Conservation (phyloP, 2,113 vertebrate species). For the Sigmodon hispidus region DNA sequence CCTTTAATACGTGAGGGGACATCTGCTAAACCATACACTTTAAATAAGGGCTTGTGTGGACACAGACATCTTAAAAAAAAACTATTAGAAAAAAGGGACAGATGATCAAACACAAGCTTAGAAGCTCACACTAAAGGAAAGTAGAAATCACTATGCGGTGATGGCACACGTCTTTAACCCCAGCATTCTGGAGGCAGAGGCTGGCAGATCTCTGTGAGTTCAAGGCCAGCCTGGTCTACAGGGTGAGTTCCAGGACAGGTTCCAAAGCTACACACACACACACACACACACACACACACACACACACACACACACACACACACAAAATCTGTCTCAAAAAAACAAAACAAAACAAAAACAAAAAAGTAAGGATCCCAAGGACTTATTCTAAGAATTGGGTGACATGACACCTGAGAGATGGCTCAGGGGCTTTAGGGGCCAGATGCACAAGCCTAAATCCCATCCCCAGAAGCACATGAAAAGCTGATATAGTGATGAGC, state of each 20-base stretch:
- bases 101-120: neutral
- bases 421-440: neutral
- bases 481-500: neutral
- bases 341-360: too few species aligned
- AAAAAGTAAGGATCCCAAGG: conserved; percentile 40
- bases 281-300: too few species aligned
- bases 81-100: conserved; percentile 25
- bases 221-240: too few species aligned
- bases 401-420: neutral
- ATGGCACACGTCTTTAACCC: too few species aligned
- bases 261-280: too few species aligned
- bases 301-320: too few species aligned
- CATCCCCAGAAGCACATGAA: neutral
- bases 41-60: neutral
- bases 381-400: neutral
- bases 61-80: conserved; percentile 16
- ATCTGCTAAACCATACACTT: neutral
- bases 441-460: neutral
- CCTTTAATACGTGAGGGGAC: neutral
- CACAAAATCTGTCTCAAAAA: too few species aligned
- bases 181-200: too few species aligned
- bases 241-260: too few species aligned
- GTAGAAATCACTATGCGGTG: neutral
- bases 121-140: neutral
- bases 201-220: too few species aligned